phyloP scores from a whole-genome alignment of 1,140 invertebrate species.

The Coptotermes formosanus region DNA sequence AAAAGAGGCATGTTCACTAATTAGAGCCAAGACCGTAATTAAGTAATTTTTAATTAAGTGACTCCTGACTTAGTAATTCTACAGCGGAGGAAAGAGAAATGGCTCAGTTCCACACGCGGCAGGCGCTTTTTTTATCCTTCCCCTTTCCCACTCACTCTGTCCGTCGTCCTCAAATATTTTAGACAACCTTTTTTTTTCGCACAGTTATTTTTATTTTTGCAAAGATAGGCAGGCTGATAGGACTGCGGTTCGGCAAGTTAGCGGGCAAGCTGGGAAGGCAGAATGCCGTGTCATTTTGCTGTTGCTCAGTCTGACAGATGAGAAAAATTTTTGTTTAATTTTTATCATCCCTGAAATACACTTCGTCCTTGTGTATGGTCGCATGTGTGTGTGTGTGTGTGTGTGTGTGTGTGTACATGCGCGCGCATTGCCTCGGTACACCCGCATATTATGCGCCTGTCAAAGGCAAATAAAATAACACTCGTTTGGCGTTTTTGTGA shows the following conservation, averaged over 20 bases:
- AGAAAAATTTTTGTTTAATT: neutral
- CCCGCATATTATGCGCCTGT: too few relatives aligned
- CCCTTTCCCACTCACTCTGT: neutral
- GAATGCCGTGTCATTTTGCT: neutral
- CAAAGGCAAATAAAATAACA: neutral
- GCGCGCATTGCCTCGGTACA: too few relatives aligned
- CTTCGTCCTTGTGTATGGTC: neutral
- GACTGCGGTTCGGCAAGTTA: neutral
- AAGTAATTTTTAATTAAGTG: conserved; percentile 39
- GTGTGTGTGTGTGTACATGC: neutral
- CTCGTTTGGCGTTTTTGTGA: neutral
- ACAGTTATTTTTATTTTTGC: neutral
- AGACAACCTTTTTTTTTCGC: neutral
- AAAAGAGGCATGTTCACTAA: conserved; percentile 37
- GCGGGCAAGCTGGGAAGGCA: neutral
- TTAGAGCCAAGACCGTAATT: conserved; percentile 39
- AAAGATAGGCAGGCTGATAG: neutral
- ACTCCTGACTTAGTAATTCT: conserved; percentile 35
- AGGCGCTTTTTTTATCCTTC: neutral
- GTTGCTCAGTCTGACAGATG: neutral
- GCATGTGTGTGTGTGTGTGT: neutral
- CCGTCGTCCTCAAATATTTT: conserved; percentile 5
- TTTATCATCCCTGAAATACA: neutral
- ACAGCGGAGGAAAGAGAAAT: conserved; percentile 23
- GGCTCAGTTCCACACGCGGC: conserved; percentile 28